Evolutionary conservation across 2,113 vertebrate species (phyloP), one percentile per base, ranked within the genome.

Genomic region (Azemiops feae): DNA sequence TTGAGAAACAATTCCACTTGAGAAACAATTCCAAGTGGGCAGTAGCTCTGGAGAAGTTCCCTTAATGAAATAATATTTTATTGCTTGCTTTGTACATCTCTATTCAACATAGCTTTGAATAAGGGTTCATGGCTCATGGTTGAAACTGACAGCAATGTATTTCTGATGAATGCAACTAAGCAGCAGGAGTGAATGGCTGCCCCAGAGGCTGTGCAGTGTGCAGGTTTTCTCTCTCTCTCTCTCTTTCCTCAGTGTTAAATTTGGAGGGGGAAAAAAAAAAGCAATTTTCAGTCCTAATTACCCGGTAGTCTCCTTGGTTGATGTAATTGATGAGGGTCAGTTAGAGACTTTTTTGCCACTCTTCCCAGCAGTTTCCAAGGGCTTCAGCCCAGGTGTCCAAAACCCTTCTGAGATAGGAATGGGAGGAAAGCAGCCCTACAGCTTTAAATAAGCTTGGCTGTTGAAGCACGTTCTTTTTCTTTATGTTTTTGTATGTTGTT

Each of bases 201-300:
- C 7, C 6, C 3, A 47, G 34, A 25, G 39, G 74, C 47, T 20
- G 54, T 23, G 74, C 12, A n/a, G 45, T 4, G 27, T 25, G 45
- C 30, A n/a, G 23, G 54, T 25, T 57, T 12, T 93, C 93, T 94
- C 96, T 96, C 94, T 23, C 57, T 55, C 50, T 89, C 96, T 97
- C 95, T 16, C 95, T 96, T 93, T 93, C 95, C 96, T 96, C 94
- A 47, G 55, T 60, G 96, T 96, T 97, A 98, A 98, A 98, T 98
- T 98, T 74, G n/a, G 69, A 18, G 60, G 60, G 25, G 14, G 98
- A 98, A 98, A 98, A 97, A n/a, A n/a, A n/a, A n/a, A n/a, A n/a
- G 97, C 97, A 97, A 98, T 98, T 98, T 87, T 97, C 89, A 95
- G 94, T 95, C 97, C 97, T 98, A 98, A 98, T 98, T 98, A 45